Conservation (phyloP, 2,797 vertebrate species). For the Acipenser oxyrinchus region DNA sequence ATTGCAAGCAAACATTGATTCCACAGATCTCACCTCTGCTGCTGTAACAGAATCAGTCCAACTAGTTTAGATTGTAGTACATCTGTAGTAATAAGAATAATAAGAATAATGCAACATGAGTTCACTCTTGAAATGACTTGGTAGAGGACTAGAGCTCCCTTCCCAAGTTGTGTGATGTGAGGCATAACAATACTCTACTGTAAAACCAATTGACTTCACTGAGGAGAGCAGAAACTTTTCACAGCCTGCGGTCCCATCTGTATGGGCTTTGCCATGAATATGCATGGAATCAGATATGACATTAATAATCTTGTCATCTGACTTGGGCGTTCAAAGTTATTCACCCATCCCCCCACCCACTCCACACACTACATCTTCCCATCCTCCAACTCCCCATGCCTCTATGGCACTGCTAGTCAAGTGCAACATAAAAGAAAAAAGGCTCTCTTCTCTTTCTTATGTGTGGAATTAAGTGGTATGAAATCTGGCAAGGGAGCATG, state of each 20-base stretch:
- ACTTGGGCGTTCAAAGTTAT: constrained; percentile 68
- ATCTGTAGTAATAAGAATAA: neutral
- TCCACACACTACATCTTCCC: constrained; percentile 6
- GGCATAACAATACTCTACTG: constrained; percentile 22
- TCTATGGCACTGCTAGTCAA: too few species aligned
- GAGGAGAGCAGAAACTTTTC: constrained; percentile 41
- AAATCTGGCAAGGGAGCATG: too few species aligned
- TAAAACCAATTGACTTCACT: constrained; percentile 33
- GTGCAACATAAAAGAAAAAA: too few species aligned
- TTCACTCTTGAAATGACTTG: neutral
- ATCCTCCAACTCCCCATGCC: neutral
- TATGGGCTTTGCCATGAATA: constrained; percentile 79
- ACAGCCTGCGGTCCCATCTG: constrained; percentile 75
- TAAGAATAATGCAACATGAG: too few species aligned
- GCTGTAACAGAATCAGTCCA: too few species aligned
- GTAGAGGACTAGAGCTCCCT: too few species aligned
- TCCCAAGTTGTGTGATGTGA: constrained; percentile 15
- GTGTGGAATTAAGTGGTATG: too few species aligned
- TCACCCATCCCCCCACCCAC: constrained; percentile 9
- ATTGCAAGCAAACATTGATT: too few species aligned
- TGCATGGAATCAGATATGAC: constrained; percentile 84
- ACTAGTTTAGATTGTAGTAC: neutral
- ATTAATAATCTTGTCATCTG: constrained; percentile 96
- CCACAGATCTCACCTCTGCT: too few species aligned
- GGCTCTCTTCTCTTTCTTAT: too few species aligned